A percentile compares a stretch with the other conserved stretches of the same genome.
phyloP scores from a whole-genome alignment of 2,113 vertebrate genomes.

The Echinops telfairi region DNA sequence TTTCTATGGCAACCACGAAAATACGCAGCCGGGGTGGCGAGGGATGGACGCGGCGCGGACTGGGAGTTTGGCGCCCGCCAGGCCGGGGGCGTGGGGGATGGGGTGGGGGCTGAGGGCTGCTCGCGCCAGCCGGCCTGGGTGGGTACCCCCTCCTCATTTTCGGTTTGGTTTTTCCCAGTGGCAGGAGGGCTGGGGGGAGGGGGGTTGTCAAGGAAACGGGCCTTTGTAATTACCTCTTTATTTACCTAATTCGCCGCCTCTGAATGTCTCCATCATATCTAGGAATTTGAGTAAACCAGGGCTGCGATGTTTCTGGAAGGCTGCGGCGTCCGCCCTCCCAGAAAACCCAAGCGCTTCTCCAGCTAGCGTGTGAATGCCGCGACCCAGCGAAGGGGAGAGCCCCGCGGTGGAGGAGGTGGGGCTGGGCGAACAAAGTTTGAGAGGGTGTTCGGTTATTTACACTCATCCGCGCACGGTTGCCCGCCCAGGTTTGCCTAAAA shows the following conservation, averaged over 20 bases:
- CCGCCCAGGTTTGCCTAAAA: background rate
- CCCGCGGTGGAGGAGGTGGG: background rate
- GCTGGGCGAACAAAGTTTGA: constrained; percentile 12
- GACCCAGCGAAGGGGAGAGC: background rate
- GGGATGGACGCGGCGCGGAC: background rate
- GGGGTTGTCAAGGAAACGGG: constrained; percentile 83
- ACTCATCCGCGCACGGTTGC: accelerated
- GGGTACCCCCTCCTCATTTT: constrained; percentile 66
- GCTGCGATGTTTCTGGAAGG: background rate
- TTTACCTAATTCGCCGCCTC: constrained; percentile 27
- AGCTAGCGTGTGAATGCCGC: background rate
- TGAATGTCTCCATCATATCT: background rate
- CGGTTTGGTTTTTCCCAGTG: constrained; percentile 58
- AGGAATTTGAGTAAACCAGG: background rate
- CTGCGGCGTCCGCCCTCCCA: background rate
- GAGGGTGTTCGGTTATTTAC: background rate
- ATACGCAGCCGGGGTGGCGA: constrained; percentile 41
- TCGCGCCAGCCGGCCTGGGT: background rate
- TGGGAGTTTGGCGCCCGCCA: background rate
- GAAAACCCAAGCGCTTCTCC: background rate
- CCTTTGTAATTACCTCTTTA: constrained; percentile 49
- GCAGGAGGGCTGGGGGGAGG: constrained; percentile 66
- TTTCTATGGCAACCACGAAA: constrained; percentile 87
- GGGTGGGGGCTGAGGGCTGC: background rate
- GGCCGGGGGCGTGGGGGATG: too few relatives aligned